A percentile compares a stretch with the other conserved stretches of the same genome.
Conservation (phyloP, 2,797 vertebrate species). For the Graptemys geographica region DNA sequence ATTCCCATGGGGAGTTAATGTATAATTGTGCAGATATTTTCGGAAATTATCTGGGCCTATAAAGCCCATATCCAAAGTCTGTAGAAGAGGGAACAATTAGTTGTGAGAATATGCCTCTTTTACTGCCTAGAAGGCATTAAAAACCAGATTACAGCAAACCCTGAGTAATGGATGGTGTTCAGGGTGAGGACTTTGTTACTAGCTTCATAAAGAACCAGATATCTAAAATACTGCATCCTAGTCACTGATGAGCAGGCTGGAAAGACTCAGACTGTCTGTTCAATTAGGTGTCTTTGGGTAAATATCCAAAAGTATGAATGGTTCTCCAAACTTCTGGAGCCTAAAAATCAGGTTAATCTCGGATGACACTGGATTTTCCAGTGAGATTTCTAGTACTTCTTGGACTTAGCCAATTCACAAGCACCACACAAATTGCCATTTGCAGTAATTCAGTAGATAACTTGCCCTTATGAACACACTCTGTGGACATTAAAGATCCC, state of each 20-base stretch:
- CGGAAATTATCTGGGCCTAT: conserved; percentile 60
- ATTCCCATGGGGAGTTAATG: conserved; percentile 43
- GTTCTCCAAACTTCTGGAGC: neutral
- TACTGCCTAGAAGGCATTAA: conserved; percentile 36
- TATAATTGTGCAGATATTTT: neutral
- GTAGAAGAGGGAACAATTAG: conserved; percentile 42
- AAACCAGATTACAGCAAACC: conserved; percentile 36
- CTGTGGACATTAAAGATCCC: fast-evolving
- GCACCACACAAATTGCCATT: neutral
- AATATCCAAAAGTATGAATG: conserved; percentile 19
- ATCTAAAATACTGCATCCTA: conserved; percentile 59
- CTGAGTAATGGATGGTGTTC: conserved; percentile 55
- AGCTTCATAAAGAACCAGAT: conserved; percentile 45
- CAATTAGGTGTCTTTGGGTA: conserved; percentile 61
- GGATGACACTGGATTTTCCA: neutral
- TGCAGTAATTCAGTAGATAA: neutral
- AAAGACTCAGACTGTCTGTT: conserved; percentile 23
- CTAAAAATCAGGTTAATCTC: neutral
- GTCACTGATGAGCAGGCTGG: neutral
- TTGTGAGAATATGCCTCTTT: conserved; percentile 38
- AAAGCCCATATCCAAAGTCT: conserved; percentile 39
- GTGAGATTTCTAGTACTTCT: neutral
- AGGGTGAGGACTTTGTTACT: conserved; percentile 45
- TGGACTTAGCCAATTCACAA: neutral
- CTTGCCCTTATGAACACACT: neutral